phyloP scores from a whole-genome alignment of 1,140 invertebrate species.

The Zaprionus ghesquierei region DNA sequence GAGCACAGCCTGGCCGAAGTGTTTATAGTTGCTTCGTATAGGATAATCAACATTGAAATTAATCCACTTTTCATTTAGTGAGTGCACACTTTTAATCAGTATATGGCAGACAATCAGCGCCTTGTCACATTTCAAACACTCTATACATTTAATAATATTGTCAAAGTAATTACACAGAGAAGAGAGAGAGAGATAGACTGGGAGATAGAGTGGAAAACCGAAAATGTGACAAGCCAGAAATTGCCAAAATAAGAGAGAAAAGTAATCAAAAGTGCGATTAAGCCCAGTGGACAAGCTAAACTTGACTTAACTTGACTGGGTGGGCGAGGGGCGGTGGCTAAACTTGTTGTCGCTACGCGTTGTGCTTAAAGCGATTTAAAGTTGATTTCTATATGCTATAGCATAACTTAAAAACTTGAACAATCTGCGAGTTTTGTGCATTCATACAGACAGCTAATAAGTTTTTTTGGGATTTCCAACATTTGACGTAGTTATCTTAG shows the following conservation, averaged over 20 bases:
- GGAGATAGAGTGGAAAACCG: background rate
- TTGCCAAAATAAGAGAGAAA: conserved; percentile 74
- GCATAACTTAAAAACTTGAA: background rate
- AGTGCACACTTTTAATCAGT: too few species aligned
- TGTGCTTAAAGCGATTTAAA: background rate
- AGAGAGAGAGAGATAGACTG: background rate
- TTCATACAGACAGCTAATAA: conserved; percentile 5
- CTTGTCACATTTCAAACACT: background rate
- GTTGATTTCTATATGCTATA: background rate
- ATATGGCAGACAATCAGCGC: too few species aligned
- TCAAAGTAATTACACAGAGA: background rate
- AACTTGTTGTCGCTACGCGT: background rate
- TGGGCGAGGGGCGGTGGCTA: background rate
- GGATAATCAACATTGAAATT: too few species aligned
- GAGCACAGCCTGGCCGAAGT: too few species aligned
- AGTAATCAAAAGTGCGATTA: conserved; percentile 78
- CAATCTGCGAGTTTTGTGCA: background rate
- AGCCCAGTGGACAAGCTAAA: conserved; percentile 1
- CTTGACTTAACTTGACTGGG: background rate
- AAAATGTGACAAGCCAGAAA: conserved; percentile 12
- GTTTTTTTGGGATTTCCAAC: too few species aligned
- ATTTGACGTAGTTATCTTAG: too few species aligned
- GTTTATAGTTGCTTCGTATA: too few species aligned
- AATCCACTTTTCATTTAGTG: too few species aligned
- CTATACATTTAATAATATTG: background rate